phyloP scores from a whole-genome alignment of 2,888 invertebrate genomes.

The Brenthis hecate region DNA sequence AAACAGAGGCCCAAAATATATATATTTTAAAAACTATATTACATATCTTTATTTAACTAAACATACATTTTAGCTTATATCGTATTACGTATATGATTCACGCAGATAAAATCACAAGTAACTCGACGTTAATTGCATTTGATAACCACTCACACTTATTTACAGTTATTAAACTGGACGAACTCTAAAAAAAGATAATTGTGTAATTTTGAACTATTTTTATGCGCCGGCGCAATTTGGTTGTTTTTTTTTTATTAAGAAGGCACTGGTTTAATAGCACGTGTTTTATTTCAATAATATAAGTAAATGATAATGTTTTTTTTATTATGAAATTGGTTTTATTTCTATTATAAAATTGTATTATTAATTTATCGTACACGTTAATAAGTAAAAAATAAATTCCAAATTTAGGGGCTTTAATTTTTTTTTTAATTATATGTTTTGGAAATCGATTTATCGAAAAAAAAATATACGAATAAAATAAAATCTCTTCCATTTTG shows the following conservation, averaged over 20 bases:
- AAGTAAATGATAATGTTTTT: slow-evolving; percentile 9
- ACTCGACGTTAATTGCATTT: slow-evolving; percentile 3
- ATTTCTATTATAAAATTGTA: background rate
- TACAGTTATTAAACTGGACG: slow-evolving; percentile 4
- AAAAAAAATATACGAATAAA: no score
- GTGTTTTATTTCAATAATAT: background rate
- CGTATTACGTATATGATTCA: background rate
- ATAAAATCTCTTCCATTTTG: no score
- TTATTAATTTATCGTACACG: no score
- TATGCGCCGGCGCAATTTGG: background rate
- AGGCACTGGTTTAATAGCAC: slow-evolving; percentile 11
- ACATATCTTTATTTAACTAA: no score
- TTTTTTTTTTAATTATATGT: no score
- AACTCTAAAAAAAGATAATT: slow-evolving; percentile 11
- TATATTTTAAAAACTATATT: no score
- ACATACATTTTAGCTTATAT: no score
- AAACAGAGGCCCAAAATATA: no score
- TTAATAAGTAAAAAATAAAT: no score
- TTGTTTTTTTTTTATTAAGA: slow-evolving; percentile 10
- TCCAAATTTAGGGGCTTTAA: no score
- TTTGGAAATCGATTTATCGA: no score
- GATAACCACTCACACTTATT: slow-evolving; percentile 1
- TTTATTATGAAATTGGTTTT: slow-evolving; percentile 8
- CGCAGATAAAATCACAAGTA: background rate
- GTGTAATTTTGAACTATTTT: slow-evolving; percentile 21